These are phyloP conservation scores for Pardalotus punctatus DNA, from an alignment of 2,113 vertebrate species.

Conservation along the genomic window DNA sequence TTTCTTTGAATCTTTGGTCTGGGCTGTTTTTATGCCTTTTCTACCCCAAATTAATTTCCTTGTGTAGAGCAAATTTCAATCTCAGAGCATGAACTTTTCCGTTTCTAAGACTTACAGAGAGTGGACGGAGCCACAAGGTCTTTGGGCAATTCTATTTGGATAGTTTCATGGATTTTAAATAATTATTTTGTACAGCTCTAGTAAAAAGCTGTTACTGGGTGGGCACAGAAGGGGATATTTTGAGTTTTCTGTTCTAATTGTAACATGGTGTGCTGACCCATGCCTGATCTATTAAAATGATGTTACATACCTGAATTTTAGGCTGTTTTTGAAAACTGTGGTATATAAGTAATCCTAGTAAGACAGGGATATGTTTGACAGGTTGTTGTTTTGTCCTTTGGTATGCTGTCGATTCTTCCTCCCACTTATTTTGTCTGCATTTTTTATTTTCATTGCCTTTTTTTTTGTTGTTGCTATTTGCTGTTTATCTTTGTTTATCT, in stretches of 20 bases:
- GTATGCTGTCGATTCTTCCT: not conserved
- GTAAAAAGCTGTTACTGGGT: not conserved
- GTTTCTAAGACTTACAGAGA: not conserved
- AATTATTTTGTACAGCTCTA: not conserved
- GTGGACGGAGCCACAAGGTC: not conserved
- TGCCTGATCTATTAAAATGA: not conserved
- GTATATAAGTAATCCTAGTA: not conserved
- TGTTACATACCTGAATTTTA: not conserved
- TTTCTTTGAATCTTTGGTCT: not conserved
- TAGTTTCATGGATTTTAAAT: not conserved
- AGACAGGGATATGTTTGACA: not conserved
- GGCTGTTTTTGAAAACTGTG: not conserved
- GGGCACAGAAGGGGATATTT: not conserved
- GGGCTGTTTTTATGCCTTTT: not conserved
- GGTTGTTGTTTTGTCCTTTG: not conserved
- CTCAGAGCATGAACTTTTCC: not conserved
- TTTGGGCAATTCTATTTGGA: not conserved
- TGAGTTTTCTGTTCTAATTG: not conserved
- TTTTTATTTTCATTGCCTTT: not conserved
- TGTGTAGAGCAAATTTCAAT: not conserved
- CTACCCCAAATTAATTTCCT: not conserved
- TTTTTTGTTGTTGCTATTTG: not conserved
- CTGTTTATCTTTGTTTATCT: not conserved
- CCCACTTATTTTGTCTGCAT: not conserved
- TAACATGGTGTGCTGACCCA: not conserved